Conservation (phyloP, 2,113 vertebrate species). For the Mus spicilegus region DNA sequence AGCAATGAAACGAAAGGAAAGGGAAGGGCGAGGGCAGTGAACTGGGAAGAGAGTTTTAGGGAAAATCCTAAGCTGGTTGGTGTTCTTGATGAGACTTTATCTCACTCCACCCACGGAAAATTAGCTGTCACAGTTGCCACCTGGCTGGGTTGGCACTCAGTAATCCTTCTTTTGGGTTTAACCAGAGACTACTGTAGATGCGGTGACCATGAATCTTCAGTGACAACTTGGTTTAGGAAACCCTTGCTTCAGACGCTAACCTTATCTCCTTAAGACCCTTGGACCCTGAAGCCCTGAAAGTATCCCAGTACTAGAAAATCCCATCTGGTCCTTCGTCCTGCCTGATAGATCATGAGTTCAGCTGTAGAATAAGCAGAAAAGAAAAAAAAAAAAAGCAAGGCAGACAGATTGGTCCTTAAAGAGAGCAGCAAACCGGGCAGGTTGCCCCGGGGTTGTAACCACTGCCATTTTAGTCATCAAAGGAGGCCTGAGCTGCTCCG, state of each 20-base stretch:
- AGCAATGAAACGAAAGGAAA: neutral
- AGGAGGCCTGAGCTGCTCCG: neutral
- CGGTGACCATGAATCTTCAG: neutral
- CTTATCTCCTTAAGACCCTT: neutral
- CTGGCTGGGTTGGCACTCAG: neutral
- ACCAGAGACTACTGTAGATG: neutral
- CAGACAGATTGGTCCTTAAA: neutral
- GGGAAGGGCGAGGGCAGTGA: neutral
- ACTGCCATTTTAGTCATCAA: neutral
- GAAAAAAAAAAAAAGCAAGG: neutral
- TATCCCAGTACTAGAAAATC: neutral
- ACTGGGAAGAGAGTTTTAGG: neutral
- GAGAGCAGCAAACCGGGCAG: neutral
- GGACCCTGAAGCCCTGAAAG: neutral
- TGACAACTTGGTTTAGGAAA: conserved; percentile 30
- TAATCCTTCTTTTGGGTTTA: neutral
- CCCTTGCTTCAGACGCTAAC: neutral
- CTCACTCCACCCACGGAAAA: neutral
- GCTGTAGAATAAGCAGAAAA: neutral
- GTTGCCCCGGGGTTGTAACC: neutral
- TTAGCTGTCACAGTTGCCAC: neutral
- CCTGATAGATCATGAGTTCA: neutral
- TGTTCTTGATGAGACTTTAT: neutral
- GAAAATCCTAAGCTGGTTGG: conserved; percentile 15
- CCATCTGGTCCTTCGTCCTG: conserved; percentile 36